Percentiles rank a stretch among this genome's conserved stretches.
These are phyloP conservation scores for Chelon labrosus DNA, from an alignment of 2,797 vertebrate species.

Conservation along the genomic window DNA sequence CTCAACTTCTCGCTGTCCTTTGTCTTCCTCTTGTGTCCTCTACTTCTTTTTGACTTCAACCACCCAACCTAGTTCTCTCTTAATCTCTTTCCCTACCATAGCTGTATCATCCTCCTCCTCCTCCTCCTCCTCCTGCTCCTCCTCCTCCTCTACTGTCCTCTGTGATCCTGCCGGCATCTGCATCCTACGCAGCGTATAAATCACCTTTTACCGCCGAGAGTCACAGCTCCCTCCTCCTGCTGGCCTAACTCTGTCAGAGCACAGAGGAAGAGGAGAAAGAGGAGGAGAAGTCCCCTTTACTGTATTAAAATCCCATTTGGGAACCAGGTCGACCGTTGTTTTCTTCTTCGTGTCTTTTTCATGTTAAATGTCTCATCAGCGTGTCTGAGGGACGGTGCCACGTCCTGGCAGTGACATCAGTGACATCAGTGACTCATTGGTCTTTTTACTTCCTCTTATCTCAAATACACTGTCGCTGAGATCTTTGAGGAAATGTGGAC, in stretches of 20 bases:
- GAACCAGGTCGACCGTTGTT: constrained; percentile 6
- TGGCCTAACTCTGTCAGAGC: constrained; percentile 48
- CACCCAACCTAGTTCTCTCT: neutral
- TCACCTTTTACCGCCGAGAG: constrained; percentile 67
- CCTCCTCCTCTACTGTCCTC: constrained; percentile 37
- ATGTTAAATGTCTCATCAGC: constrained; percentile 7
- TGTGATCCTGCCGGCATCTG: constrained; percentile 54
- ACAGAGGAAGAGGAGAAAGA: constrained; percentile 35
- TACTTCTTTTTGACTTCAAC: neutral
- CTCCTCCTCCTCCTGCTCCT: constrained; percentile 4
- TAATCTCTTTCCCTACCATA: constrained; percentile 6
- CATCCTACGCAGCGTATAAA: constrained; percentile 74
- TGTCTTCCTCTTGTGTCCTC: neutral
- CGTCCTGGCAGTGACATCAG: no score
- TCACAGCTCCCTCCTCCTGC: constrained; percentile 44
- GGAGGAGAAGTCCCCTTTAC: no score
- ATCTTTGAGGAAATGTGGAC: no score
- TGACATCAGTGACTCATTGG: neutral
- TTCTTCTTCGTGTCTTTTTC: constrained; percentile 10
- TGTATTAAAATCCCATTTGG: constrained; percentile 29
- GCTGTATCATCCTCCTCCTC: constrained; percentile 22
- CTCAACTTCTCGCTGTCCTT: neutral
- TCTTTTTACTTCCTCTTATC: neutral
- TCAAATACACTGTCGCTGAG: no score
- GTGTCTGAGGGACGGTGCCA: no score